Conservation (phyloP, 2,888 invertebrate species). For the Ariolimax columbianus region DNA sequence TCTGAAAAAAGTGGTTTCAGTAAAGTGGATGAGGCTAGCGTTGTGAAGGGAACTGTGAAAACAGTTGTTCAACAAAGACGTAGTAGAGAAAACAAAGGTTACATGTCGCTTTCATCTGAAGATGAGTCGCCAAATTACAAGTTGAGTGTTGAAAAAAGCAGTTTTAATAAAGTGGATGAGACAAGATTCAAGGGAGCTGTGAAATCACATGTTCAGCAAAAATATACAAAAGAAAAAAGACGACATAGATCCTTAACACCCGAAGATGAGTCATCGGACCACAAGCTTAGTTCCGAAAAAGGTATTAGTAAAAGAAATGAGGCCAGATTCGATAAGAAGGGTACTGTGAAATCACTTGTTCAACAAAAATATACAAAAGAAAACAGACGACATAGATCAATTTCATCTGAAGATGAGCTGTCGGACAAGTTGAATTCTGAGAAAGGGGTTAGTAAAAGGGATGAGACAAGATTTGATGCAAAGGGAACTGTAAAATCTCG, state of each 20-base stretch:
- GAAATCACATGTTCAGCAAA: too few relatives aligned
- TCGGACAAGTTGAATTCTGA: too few relatives aligned
- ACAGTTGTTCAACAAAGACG: too few relatives aligned
- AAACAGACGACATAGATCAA: too few relatives aligned
- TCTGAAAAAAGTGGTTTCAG: too few relatives aligned
- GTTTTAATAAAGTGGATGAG: not conserved
- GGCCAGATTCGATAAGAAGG: not conserved
- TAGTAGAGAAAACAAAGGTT: too few relatives aligned
- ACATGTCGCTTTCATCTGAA: too few relatives aligned
- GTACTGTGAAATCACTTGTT: not conserved
- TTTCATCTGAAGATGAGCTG: too few relatives aligned
- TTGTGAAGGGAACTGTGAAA: not conserved
- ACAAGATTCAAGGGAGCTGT: not conserved
- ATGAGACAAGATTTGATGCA: not conserved
- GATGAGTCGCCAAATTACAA: too few relatives aligned
- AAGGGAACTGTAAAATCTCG: not conserved
- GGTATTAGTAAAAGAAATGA: not conserved
- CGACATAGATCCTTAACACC: too few relatives aligned
- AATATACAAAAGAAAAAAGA: too few relatives aligned
- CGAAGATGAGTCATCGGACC: not conserved
- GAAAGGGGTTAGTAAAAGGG: not conserved
- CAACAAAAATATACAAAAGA: not conserved
- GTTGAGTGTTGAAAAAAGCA: not conserved
- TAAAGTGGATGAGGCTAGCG: constrained; percentile 23
- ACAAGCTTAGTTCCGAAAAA: too few relatives aligned